phyloP scores from a whole-genome alignment of 2,888 invertebrate species.

The Aphrophora alni region DNA sequence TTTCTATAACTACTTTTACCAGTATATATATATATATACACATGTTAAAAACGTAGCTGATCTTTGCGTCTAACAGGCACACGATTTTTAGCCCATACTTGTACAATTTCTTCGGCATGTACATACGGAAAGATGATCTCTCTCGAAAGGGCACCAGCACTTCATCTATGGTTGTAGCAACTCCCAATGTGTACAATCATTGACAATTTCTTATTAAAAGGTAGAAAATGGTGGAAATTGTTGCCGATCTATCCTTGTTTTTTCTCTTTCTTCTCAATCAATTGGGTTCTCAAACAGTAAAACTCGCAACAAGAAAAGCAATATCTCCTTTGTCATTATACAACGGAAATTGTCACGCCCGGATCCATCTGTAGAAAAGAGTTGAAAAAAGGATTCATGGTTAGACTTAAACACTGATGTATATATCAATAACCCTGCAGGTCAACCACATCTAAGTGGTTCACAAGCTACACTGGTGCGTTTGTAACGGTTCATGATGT shows the following conservation, averaged over 20 bases:
- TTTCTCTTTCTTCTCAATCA: not conserved
- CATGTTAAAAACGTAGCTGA: not conserved
- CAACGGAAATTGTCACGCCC: not conserved
- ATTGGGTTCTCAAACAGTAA: not conserved
- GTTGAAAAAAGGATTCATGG: not conserved
- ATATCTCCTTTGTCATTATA: not conserved
- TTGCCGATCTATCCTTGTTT: not conserved
- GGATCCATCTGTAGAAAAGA: not conserved
- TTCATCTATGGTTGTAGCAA: not conserved
- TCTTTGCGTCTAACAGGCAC: not conserved
- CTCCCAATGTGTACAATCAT: not conserved
- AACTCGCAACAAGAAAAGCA: conserved; percentile 8
- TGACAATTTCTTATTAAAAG: not conserved
- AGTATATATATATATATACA: not conserved
- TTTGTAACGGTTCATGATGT: no score
- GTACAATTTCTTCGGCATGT: not conserved
- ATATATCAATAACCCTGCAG: not conserved
- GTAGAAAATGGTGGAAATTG: not conserved
- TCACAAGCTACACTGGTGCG: no score
- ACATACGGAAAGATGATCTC: not conserved
- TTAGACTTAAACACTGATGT: not conserved
- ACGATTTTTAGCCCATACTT: not conserved
- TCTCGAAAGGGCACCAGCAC: not conserved
- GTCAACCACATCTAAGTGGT: not conserved
- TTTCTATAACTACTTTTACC: not conserved